Evolutionary conservation across 64 coral and sea anemone species (phyloP), one percentile per base, ranked within the genome.

Genomic region (Stichodactyla mertensii): DNA sequence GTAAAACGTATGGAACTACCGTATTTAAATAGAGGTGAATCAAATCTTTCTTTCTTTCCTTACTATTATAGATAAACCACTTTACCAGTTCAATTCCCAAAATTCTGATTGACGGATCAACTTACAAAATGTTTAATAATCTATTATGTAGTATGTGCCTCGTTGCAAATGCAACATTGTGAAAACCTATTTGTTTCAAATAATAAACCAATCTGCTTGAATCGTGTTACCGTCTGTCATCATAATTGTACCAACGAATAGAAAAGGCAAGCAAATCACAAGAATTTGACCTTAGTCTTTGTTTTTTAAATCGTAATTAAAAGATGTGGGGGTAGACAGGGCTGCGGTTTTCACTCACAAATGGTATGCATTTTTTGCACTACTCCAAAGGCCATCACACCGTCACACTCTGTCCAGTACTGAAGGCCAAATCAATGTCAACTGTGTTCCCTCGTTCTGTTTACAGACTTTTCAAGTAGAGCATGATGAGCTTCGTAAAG

Each of bases 241-340:
- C 69, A 31, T 74, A 31, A 11, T 31, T 74, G 69, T 74, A 74
- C 12, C 24, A 74, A 74, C 69, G 69, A 74, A 9, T 36, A 74
- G 69, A 5, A 31, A 74, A 74, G 23, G 69, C 69, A 74, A 26
- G 24, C 24, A 74, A 31, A 31, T 74, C 69, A 31, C 69, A 74
- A 74, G 24, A 74, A 74, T 74, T 74, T 74, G 69, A 74, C 69
- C 69, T 74, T 74, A 7, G 24, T 74, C 69, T 74, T 31, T 74
- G 69, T 31, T 74, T 74, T 71, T 31, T 74, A 11, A 36, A 13
- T 28, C 69, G 23, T 74, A 24, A 74, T 74, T 74, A 74, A 74
- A 74, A 14, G 69, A 74, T 74, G 69, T 74, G 24, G 69, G 61
- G 69, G 69, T 74, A 74, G 69, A 74, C 69, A 31, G 7, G 69